Conservation (phyloP, 2,888 invertebrate species). For the Eupithecia tripunctaria region DNA sequence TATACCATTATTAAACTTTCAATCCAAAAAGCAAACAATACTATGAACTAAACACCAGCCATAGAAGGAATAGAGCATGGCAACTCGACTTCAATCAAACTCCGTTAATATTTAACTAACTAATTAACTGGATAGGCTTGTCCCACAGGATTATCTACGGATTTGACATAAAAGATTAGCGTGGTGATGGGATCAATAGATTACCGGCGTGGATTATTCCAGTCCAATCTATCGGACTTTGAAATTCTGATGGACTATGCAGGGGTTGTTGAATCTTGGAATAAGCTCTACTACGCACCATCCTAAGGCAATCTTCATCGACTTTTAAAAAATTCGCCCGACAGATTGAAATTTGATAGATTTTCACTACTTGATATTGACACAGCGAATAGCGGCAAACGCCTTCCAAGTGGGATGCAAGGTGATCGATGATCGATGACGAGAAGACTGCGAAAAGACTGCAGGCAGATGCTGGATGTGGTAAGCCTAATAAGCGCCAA, state of each 20-base stretch:
- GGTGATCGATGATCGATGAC: too few species aligned
- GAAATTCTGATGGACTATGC: conserved; percentile 12
- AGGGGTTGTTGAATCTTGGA: background rate
- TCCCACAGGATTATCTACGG: conserved; percentile 20
- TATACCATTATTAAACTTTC: background rate
- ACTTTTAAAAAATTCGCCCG: background rate
- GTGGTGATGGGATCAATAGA: conserved; percentile 19
- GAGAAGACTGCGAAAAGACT: too few species aligned
- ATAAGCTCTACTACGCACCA: background rate
- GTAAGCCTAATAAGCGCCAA: too few species aligned
- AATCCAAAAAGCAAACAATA: background rate
- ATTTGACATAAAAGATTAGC: conserved; percentile 29
- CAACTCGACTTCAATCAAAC: conserved; percentile 35
- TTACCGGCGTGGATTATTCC: conserved; percentile 3
- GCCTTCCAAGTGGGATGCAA: too few species aligned
- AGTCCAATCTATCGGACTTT: conserved; percentile 11
- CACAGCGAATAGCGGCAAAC: too few species aligned
- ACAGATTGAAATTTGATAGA: background rate
- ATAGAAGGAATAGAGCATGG: conserved; percentile 9
- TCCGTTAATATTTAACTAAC: conserved; percentile 42
- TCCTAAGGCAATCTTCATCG: background rate
- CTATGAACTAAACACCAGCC: background rate
- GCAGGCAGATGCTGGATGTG: too few species aligned
- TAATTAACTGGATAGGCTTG: conserved; percentile 31
- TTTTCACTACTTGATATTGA: background rate